Percentiles rank a stretch among this genome's conserved stretches.
Evolutionary conservation across 2,888 invertebrate species (phyloP).

Genomic region (Ophonus ardosiacus): DNA sequence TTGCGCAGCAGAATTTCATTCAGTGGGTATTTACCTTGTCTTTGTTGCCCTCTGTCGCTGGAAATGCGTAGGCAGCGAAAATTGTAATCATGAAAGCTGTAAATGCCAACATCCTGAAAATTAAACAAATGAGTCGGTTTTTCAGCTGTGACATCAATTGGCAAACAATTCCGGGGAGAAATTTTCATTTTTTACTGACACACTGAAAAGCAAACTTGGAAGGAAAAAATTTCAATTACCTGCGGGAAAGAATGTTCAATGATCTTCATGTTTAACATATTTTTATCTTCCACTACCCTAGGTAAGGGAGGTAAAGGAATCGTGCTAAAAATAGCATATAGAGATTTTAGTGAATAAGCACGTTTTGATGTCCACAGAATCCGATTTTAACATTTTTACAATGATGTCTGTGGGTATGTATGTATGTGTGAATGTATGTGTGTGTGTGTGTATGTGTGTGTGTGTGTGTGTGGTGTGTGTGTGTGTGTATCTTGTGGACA

Average conservation of each 20-base stretch:
- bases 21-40: constrained; percentile 54
- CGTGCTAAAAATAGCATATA: too few species aligned
- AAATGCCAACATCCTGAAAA: constrained; percentile 53
- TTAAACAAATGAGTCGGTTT: constrained; percentile 29
- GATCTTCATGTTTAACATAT: background rate
- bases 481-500: too few species aligned
- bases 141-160: constrained; percentile 26
- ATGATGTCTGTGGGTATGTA: too few species aligned
- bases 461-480: too few species aligned
- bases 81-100: constrained; percentile 40
- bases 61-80: constrained; percentile 48
- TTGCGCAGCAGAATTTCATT: background rate
- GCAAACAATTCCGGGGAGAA: background rate
- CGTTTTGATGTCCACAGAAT: too few species aligned
- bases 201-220: background rate
- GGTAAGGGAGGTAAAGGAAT: too few species aligned
- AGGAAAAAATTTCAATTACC: background rate
- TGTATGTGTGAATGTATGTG: too few species aligned
- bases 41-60: constrained; percentile 42
- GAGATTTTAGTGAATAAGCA: too few species aligned
- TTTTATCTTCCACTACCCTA: too few species aligned
- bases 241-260: background rate
- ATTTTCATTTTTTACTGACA: background rate
- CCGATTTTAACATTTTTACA: too few species aligned
- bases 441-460: too few species aligned